Evolutionary conservation across 2,888 invertebrate genomes (phyloP).

Genomic region (Acanthacorydalis orientalis): DNA sequence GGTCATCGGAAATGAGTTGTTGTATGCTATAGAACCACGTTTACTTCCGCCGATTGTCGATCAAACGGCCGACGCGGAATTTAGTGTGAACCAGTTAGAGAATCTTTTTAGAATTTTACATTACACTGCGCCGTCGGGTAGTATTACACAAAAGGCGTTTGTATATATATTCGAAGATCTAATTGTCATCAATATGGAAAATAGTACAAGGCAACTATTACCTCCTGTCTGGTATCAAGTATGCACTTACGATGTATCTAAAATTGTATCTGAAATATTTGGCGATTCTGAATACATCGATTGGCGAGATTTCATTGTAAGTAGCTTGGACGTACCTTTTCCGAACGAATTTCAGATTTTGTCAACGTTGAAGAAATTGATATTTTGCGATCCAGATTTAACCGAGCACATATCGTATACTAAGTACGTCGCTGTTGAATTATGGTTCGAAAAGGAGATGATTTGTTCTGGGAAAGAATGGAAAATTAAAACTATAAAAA

Average conservation of each 20-base stretch:
- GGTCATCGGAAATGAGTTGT: conserved; percentile 19
- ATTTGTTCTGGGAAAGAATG: conserved; percentile 6
- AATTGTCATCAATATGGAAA: conserved; percentile 19
- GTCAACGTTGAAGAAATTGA: conserved; percentile 28
- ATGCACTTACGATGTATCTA: conserved; percentile 15
- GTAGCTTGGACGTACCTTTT: conserved; percentile 35
- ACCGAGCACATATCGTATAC: conserved; percentile 22
- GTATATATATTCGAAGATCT: conserved; percentile 28
- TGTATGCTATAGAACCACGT: conserved; percentile 16
- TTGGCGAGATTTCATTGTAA: conserved; percentile 50
- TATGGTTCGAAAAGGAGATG: conserved; percentile 26
- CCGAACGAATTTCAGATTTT: conserved; percentile 38
- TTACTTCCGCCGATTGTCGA: conserved; percentile 12
- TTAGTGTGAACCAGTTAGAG: conserved; percentile 19
- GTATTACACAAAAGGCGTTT: conserved; percentile 23
- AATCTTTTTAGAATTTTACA: conserved; percentile 19
- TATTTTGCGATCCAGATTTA: conserved; percentile 27
- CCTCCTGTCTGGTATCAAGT: conserved; percentile 24
- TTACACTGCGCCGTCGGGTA: conserved; percentile 24
- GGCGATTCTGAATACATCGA: conserved; percentile 37
- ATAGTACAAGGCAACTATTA: conserved; percentile 16
- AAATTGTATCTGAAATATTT: conserved; percentile 28
- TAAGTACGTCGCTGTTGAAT: conserved; percentile 19
- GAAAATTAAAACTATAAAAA: conserved; percentile 25
- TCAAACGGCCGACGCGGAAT: conserved; percentile 12